Conservation (phyloP, 1,140 invertebrate species). For the Nephila pilipes region DNA sequence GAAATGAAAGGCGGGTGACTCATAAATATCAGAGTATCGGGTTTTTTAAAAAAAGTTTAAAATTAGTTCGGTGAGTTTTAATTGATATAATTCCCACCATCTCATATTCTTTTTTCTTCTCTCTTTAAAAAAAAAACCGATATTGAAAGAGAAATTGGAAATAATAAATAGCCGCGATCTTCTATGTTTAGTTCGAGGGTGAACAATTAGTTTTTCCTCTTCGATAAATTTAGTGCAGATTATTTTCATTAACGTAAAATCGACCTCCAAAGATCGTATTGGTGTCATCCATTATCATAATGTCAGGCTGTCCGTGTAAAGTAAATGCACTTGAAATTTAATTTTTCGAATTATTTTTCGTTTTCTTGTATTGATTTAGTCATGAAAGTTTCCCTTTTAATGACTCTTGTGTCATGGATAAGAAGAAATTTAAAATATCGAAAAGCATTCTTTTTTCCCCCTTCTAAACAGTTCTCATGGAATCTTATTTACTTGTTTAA, state of each 20-base stretch:
- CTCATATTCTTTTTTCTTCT: not conserved
- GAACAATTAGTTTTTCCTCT: slow-evolving; percentile 8
- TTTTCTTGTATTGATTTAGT: not conserved
- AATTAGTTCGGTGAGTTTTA: slow-evolving; percentile 38
- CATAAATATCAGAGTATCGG: slow-evolving; percentile 41
- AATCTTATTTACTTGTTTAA: too few species aligned
- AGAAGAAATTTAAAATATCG: not conserved
- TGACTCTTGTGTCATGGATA: not conserved
- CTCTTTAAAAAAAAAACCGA: not conserved
- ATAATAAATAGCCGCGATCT: not conserved
- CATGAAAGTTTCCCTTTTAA: not conserved
- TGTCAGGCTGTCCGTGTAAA: not conserved
- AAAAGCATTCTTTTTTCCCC: too few species aligned
- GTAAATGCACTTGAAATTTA: not conserved
- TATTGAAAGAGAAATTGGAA: not conserved
- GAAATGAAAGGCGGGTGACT: not conserved
- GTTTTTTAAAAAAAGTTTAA: slow-evolving; percentile 13
- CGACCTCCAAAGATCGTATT: not conserved
- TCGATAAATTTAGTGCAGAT: not conserved
- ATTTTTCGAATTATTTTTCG: not conserved
- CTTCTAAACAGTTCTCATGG: too few species aligned
- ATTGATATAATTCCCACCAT: slow-evolving; percentile 22
- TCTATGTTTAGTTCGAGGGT: not conserved
- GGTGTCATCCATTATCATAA: not conserved
- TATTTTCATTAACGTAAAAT: slow-evolving; percentile 7